A percentile compares a stretch with the other conserved stretches of the same genome.
phyloP scores from a whole-genome alignment of 2,888 invertebrate species.

The Aradus depressus region DNA sequence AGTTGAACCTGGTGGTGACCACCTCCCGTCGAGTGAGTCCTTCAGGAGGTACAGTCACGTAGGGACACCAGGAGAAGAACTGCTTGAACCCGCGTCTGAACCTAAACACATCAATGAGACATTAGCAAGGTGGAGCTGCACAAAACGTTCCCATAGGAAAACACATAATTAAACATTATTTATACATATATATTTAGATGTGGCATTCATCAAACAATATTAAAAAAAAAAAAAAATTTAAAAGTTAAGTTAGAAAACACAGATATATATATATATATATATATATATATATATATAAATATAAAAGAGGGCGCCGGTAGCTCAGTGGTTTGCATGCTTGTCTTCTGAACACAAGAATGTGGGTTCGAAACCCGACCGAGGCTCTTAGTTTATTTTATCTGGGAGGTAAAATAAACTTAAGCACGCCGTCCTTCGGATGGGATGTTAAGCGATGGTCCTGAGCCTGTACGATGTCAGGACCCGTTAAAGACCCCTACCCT shows the following conservation, averaged over 20 bases:
- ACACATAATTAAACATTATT: background rate
- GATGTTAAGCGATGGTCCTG: no score
- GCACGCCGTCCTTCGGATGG: no score
- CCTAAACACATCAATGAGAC: constrained; percentile 41
- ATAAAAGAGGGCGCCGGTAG: no score
- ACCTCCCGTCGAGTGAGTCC: constrained; percentile 60
- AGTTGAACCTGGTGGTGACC: constrained; percentile 55
- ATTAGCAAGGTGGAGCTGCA: background rate
- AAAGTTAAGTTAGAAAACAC: background rate
- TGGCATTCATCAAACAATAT: background rate
- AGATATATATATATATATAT: background rate
- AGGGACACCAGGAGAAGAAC: constrained; percentile 81
- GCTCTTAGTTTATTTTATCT: no score
- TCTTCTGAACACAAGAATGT: no score
- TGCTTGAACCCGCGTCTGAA: constrained; percentile 88
- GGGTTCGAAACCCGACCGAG: no score
- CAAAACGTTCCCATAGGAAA: background rate
- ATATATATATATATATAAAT: background rate
- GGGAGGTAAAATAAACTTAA: no score
- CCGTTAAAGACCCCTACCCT: no score
- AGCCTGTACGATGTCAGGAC: no score
- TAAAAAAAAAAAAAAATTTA: background rate
- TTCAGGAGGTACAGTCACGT: constrained; percentile 56
- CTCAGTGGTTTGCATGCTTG: no score
- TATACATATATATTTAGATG: background rate